phyloP scores from a whole-genome alignment of 2,797 vertebrate species.

The Alcedo atthis region DNA sequence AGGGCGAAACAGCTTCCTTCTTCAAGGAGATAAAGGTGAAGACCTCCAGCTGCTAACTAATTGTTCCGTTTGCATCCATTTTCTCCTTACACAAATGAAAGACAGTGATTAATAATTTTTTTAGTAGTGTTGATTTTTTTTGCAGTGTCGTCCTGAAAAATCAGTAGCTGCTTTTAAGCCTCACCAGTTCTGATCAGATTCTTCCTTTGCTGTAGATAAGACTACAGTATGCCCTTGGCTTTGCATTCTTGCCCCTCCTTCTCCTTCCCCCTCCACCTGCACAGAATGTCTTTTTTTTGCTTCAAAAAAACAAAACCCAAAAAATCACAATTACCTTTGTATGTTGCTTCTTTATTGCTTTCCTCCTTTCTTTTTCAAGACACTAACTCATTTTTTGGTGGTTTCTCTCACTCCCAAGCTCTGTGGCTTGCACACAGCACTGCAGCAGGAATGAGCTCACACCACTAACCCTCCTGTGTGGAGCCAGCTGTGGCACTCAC shows the following conservation, averaged over 20 bases:
- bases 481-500: not conserved
- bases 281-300: slow-evolving; percentile 15
- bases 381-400: slow-evolving; percentile 12
- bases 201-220: not conserved
- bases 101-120: slow-evolving; percentile 6
- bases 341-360: slow-evolving; percentile 5
- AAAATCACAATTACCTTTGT: not conserved
- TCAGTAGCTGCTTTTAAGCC: slow-evolving; percentile 63
- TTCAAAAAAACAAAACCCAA: not conserved
- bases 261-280: not conserved
- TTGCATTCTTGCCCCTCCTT: slow-evolving; percentile 13
- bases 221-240: slow-evolving; percentile 37
- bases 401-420: slow-evolving; percentile 41
- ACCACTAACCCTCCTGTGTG: not conserved
- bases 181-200: slow-evolving; percentile 2
- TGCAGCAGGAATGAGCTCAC: slow-evolving; percentile 15
- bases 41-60: slow-evolving; percentile 80
- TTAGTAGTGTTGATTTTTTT: slow-evolving; percentile 54
- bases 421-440: slow-evolving; percentile 36
- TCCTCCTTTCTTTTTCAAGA: slow-evolving; percentile 7
- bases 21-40: slow-evolving; percentile 98
- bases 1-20: slow-evolving; percentile 98
- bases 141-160: slow-evolving; percentile 57
- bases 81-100: slow-evolving; percentile 36
- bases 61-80: slow-evolving; percentile 67